Evolutionary conservation across 1,140 invertebrate genomes (phyloP), one percentile per base, ranked within the genome.

Genomic region (Caerostris extrusa): DNA sequence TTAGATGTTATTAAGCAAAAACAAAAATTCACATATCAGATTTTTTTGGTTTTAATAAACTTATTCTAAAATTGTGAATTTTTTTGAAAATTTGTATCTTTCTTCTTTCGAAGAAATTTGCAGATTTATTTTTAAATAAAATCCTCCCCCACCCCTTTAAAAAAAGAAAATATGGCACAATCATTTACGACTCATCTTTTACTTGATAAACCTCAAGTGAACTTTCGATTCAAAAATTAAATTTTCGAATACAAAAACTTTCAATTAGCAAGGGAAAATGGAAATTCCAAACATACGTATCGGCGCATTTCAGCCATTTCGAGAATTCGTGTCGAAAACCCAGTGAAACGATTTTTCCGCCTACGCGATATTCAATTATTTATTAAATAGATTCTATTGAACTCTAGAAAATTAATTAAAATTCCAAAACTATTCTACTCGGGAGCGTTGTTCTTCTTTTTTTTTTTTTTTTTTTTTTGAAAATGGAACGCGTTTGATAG

Each of bases 321-420:
- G 10, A 53, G 34, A 77, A 50, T 50, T 12, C 34, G 61, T 64
- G 8, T 50, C 8, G 71, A 77, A 77, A 77, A 77, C 53, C 7
- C 71, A 8, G 10, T 4, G 34, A 14, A 77, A 17, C 7, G 55
- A 85, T 57, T 85, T 85, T 85, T 85, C 82, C 82, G 57, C 57
- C 82, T 7, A 57, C 57, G 12, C 57, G n/a, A n/a, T 17, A 58
- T 85, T 58, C 82, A 57, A 85, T 85, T 85, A 85, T 85, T 85
- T 77, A 58, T 85, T 58, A 57, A 57, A 85, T 57, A 57, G 55
- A 58, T 85, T 85, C 82, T 58, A 57, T 58, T 19, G 82, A 85
- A 57, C 50, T 85, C 57, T 57, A 57, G 57, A 85, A 85, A 85
- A 58, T 58, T 85, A 85, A 85, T 85, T 85, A 85, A 85, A 85